These are phyloP conservation scores for Acronicta aceris DNA, from an alignment of 2,888 invertebrate species.

Conservation along the genomic window DNA sequence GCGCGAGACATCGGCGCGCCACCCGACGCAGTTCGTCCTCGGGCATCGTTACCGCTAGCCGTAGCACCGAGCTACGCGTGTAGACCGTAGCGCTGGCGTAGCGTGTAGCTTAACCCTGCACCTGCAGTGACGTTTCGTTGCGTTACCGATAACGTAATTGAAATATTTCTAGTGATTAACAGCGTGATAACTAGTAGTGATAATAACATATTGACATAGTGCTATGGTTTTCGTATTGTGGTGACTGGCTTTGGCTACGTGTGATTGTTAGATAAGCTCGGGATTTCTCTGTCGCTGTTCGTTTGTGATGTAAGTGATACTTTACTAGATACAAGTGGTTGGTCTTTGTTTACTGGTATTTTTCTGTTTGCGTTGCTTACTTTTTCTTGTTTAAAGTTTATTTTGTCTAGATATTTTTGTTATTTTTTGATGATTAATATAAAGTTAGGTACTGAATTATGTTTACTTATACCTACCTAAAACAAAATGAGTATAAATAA, in stretches of 20 bases:
- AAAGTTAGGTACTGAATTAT: constrained; percentile 10
- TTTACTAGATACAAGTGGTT: constrained; percentile 58
- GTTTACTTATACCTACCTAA: neutral
- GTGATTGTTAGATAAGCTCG: constrained; percentile 57
- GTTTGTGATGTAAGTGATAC: constrained; percentile 67
- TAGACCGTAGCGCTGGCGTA: constrained; percentile 64
- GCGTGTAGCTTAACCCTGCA: constrained; percentile 63
- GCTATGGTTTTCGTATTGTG: constrained; percentile 49
- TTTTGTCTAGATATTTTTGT: neutral
- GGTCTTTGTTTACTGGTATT: constrained; percentile 43
- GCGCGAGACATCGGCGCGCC: constrained; percentile 71
- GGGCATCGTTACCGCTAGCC: constrained; percentile 63
- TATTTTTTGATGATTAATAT: neutral
- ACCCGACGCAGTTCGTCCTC: constrained; percentile 78
- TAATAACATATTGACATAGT: constrained; percentile 50
- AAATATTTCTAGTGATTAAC: constrained; percentile 43
- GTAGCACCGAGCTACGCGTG: constrained; percentile 66
- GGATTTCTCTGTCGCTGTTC: constrained; percentile 49
- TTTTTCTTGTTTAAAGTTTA: constrained; percentile 16
- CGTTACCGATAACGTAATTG: constrained; percentile 44
- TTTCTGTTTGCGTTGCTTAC: constrained; percentile 10
- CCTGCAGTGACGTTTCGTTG: constrained; percentile 77
- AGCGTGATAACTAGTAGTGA: constrained; percentile 51
- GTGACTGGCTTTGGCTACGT: constrained; percentile 59
- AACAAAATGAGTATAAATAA: constrained; percentile 11